These are phyloP conservation scores for Agriopis aurantiaria DNA, from an alignment of 2,888 invertebrate genomes.

Conservation along the genomic window DNA sequence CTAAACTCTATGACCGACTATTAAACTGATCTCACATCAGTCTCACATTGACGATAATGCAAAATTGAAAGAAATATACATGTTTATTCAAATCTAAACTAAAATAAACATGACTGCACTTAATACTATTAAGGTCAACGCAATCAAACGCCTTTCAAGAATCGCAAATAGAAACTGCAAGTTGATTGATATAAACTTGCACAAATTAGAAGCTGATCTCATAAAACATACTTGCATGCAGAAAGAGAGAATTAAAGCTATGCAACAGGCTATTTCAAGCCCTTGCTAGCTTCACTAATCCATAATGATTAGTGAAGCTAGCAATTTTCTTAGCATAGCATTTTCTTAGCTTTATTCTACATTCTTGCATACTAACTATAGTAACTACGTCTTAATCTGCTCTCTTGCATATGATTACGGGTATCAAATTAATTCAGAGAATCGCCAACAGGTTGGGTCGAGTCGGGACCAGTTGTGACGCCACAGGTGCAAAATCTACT, in stretches of 20 bases:
- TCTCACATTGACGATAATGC: not conserved
- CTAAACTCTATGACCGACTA: not conserved
- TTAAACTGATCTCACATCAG: not conserved
- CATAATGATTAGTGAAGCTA: no score
- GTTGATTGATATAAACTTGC: conserved; percentile 37
- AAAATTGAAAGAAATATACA: not conserved
- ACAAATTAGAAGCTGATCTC: conserved; percentile 40
- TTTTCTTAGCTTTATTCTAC: conserved; percentile 12
- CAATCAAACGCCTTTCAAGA: conserved; percentile 39
- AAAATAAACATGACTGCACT: conserved; percentile 8
- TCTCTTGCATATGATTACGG: conserved; percentile 28
- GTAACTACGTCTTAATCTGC: conserved; percentile 19
- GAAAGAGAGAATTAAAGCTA: conserved; percentile 22
- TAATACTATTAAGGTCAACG: conserved; percentile 35
- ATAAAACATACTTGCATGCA: conserved; percentile 25
- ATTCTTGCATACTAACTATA: conserved; percentile 22
- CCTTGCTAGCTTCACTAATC: conserved; percentile 6
- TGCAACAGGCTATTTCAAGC: conserved; percentile 31
- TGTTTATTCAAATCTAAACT: not conserved
- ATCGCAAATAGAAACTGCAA: conserved; percentile 35
- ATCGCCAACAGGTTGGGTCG: conserved; percentile 39
- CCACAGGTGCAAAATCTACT: conserved; percentile 48
- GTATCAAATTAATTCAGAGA: conserved; percentile 36
- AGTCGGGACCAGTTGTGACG: conserved; percentile 34
- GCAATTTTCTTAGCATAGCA: no score